Conservation (phyloP, 2,113 vertebrate genomes). For the Spermophilus dauricus region DNA sequence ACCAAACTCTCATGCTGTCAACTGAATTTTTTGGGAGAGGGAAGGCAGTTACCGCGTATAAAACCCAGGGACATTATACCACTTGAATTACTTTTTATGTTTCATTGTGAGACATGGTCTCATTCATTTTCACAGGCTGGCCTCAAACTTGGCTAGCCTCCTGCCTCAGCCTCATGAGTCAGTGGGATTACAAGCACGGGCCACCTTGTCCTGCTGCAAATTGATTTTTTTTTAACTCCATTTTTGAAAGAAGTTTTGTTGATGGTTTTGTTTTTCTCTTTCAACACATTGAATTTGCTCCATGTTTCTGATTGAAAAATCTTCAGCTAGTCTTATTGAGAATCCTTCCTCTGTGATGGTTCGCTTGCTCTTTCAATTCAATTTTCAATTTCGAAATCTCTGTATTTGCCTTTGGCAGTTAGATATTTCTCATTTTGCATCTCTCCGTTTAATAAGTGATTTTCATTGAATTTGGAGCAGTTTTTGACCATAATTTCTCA, state of each 20-base stretch:
- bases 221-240: not conserved
- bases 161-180: no score
- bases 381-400: not conserved
- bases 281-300: not conserved
- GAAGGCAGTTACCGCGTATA: no score
- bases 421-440: not conserved
- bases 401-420: constrained; percentile 46
- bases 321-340: not conserved
- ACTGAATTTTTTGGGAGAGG: not conserved
- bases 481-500: constrained; percentile 25
- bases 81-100: no score
- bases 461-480: not conserved
- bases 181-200: no score
- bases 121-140: no score
- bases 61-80: no score
- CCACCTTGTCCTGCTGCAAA: no score
- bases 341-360: not conserved
- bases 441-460: not conserved
- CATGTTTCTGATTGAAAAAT: not conserved
- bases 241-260: not conserved
- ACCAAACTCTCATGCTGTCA: not conserved
- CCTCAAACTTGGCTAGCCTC: no score
- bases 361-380: not conserved
- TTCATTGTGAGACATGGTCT: no score
- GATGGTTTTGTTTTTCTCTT: not conserved